phyloP scores from a whole-genome alignment of 1,140 invertebrate genomes.

The Gonioctena quinquepunctata region DNA sequence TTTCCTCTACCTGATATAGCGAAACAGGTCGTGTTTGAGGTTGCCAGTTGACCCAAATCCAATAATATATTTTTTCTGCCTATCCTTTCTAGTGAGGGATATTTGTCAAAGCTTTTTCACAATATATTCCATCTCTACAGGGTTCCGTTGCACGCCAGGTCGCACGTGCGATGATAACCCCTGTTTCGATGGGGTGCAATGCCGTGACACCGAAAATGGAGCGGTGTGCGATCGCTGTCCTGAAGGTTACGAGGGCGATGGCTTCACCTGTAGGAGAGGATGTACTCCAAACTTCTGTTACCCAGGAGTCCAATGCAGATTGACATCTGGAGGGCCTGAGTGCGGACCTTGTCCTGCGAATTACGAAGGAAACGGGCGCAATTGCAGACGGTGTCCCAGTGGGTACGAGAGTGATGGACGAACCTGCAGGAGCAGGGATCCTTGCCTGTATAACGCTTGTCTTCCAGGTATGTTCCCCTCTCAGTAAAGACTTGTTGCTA shows the following conservation, averaged over 20 bases:
- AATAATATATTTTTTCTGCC: too few species aligned
- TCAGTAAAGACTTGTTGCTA: background rate
- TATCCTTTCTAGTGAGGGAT: too few species aligned
- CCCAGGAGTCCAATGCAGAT: constrained; percentile 75
- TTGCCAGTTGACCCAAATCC: too few species aligned
- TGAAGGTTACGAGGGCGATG: constrained; percentile 80
- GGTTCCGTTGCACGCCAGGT: constrained; percentile 64
- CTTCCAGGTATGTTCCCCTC: constrained; percentile 57
- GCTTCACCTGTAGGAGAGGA: constrained; percentile 69
- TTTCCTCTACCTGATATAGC: too few species aligned
- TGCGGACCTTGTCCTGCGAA: constrained; percentile 86
- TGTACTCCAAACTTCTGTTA: constrained; percentile 79
- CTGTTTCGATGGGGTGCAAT: constrained; percentile 80
- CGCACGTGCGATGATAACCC: constrained; percentile 74
- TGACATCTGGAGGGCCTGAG: constrained; percentile 71
- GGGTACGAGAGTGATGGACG: constrained; percentile 85
- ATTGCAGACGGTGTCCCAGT: constrained; percentile 80
- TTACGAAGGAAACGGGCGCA: constrained; percentile 79
- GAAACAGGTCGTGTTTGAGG: too few species aligned
- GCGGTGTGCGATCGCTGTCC: constrained; percentile 85
- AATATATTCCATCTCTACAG: constrained; percentile 4
- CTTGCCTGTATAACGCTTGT: constrained; percentile 77
- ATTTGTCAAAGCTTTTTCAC: too few species aligned
- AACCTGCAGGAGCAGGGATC: constrained; percentile 65
- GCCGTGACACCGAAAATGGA: constrained; percentile 73